A percentile compares a stretch with the other conserved stretches of the same genome.
These are phyloP conservation scores for Eciton burchellii DNA, from an alignment of 1,140 invertebrate genomes.

Conservation along the genomic window DNA sequence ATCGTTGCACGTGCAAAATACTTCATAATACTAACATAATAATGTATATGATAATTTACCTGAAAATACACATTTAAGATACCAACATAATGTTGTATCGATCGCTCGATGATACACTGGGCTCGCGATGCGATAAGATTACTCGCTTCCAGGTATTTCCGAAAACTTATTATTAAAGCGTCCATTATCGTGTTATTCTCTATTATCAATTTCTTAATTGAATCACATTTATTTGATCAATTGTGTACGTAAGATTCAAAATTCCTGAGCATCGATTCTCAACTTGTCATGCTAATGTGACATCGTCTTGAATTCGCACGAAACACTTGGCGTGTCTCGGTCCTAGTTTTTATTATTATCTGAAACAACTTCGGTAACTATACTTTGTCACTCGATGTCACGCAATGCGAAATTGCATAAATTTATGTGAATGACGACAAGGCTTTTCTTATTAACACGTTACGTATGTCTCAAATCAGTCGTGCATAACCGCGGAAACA, in stretches of 20 bases:
- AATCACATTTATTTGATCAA: not conserved
- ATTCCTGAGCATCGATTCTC: not conserved
- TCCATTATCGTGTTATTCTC: not conserved
- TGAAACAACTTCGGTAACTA: not conserved
- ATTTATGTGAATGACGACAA: constrained; percentile 35
- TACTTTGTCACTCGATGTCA: not conserved
- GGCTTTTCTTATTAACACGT: constrained; percentile 26
- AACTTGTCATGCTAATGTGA: not conserved
- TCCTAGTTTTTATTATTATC: constrained; percentile 1
- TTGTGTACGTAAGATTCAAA: not conserved
- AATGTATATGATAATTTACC: no score
- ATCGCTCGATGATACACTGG: constrained; percentile 36
- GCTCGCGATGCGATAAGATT: constrained; percentile 46
- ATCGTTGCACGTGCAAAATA: no score
- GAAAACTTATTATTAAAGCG: not conserved
- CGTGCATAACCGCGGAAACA: constrained; percentile 18
- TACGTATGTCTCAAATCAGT: constrained; percentile 24
- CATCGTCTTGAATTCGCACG: not conserved
- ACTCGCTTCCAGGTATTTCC: constrained; percentile 20
- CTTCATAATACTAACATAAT: no score
- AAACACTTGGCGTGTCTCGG: not conserved
- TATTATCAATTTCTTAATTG: not conserved
- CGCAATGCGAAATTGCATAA: not conserved
- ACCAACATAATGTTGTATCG: constrained; percentile 55
- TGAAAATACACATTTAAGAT: not conserved